Evolutionary conservation across 2,113 vertebrate genomes (phyloP), one percentile per base, ranked within the genome.

Genomic region (Odontophorus gujanensis): DNA sequence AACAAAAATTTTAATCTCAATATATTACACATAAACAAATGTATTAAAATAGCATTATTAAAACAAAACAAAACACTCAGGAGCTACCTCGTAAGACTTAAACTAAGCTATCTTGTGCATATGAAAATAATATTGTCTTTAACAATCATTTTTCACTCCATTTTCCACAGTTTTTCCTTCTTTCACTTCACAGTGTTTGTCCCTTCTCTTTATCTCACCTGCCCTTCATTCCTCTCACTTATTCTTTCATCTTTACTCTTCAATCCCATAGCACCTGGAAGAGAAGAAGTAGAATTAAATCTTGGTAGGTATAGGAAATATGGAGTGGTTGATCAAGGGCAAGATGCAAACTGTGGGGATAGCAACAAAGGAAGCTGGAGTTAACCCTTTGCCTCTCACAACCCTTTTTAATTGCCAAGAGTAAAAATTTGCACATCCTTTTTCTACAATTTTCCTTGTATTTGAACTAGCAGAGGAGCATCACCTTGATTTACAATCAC

Each of bases 291-390:
- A 40, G 40, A 40, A 75, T 38, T 57, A 43, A 8, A 58, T 65
- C 59, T 89, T 51, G 10, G 13, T 40, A 48, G 42, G 40, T 30
- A 25, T 15, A 53, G 65, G 42, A 55, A n/a, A 17, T 22, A 22
- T 34, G 24, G 36, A 55, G 28, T 2, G 65, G 47, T 7, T 88
- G 38, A n/a, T 38, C 34, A 40, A 87, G 25, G 55, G 11, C 30
- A 48, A 57, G 34, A 61, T 53, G 83, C 36, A 65, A 90, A 22
- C n/a, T 19, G 14, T 1, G 7, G 58, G 26, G 8, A 25, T 53
- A 14, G 51, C 13, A 24, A 24, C 0, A 25, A 75, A 4, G 10
- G 10, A 0, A 48, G 11, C 0, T 57, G 42, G 47, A n/a, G 47
- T 25, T 42, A 57, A 78, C 13, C 10, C 36, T 61, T 55, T 32